Conservation (phyloP, 2,888 invertebrate species). For the Ennomos fuscantarius region DNA sequence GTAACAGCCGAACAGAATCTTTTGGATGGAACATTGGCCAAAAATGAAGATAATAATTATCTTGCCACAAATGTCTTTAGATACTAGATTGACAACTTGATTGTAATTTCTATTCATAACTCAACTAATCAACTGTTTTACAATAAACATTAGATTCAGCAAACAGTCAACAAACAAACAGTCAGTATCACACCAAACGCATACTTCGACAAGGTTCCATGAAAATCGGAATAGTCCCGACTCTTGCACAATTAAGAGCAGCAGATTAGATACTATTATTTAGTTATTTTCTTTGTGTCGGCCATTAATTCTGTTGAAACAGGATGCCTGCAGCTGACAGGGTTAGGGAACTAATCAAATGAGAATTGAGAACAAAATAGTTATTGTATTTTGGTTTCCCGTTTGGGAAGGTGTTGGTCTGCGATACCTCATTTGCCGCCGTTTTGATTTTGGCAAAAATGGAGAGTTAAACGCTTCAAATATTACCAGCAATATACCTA, state of each 20-base stretch:
- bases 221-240: conserved; percentile 1
- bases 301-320: conserved; percentile 15
- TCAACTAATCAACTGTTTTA: too few species aligned
- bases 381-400: not conserved
- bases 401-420: not conserved
- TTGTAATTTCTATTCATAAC: too few species aligned
- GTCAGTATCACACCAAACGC: not conserved
- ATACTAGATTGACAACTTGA: not conserved
- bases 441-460: too few species aligned
- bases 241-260: conserved; percentile 33
- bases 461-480: too few species aligned
- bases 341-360: conserved; percentile 10
- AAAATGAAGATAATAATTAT: too few species aligned
- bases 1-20: conserved; percentile 9
- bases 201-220: conserved; percentile 15
- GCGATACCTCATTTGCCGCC: too few species aligned
- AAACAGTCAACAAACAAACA: too few species aligned
- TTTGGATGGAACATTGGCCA: not conserved
- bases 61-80: too few species aligned
- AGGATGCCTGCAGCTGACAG: conserved; percentile 17
- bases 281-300: conserved; percentile 31
- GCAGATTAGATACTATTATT: conserved; percentile 35
- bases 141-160: too few species aligned
- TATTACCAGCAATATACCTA: too few species aligned
- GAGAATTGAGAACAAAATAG: not conserved